phyloP scores from a whole-genome alignment of 2,113 vertebrate species.

The Manacus vitellinus region DNA sequence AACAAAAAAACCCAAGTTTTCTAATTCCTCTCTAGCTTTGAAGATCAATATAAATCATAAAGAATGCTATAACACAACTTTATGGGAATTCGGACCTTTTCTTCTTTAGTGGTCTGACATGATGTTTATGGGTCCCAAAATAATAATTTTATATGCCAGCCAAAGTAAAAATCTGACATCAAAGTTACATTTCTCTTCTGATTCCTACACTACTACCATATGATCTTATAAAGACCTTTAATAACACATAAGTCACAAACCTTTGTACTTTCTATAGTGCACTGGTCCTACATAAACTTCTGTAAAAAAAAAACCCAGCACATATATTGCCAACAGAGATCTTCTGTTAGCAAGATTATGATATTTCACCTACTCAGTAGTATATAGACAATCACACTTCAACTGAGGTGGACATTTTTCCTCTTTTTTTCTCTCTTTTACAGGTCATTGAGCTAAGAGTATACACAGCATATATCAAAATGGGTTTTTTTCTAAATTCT shows the following conservation, averaged over 20 bases:
- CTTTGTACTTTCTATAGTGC: background rate
- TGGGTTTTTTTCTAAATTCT: background rate
- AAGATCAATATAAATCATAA: background rate
- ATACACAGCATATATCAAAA: background rate
- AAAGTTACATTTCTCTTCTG: background rate
- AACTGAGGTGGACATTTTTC: background rate
- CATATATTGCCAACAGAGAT: background rate
- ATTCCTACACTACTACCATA: background rate
- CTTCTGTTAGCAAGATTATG: background rate
- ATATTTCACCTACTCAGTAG: background rate
- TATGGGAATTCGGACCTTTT: background rate
- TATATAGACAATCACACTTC: background rate
- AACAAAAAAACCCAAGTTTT: background rate
- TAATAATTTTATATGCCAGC: background rate
- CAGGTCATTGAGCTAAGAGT: background rate
- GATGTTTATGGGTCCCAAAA: background rate
- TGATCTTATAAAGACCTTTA: background rate
- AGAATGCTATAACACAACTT: background rate
- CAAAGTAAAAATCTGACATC: background rate
- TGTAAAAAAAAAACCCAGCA: fast-evolving
- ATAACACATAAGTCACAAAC: background rate
- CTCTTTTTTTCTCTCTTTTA: background rate
- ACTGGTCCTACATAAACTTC: background rate
- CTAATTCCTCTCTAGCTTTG: background rate
- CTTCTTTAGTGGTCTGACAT: background rate